phyloP scores from a whole-genome alignment of 1,140 invertebrate species.

The Cydia amplana region DNA sequence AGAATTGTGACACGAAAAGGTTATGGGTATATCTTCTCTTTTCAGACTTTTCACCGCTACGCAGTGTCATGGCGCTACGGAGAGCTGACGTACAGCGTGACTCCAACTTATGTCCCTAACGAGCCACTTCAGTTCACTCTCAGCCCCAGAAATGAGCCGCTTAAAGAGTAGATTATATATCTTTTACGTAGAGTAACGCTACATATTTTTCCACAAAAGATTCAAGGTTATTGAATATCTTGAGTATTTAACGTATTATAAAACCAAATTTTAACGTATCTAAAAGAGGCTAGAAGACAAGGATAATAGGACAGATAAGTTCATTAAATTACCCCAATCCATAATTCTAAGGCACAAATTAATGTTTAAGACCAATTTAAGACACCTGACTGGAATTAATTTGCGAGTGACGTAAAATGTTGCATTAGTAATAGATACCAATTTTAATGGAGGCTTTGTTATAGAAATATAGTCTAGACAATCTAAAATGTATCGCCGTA shows the following conservation, averaged over 20 bases:
- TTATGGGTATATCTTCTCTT: constrained; percentile 34
- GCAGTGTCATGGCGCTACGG: constrained; percentile 82
- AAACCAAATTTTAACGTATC: too few relatives aligned
- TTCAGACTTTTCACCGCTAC: constrained; percentile 85
- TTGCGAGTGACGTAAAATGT: neutral
- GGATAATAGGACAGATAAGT: neutral
- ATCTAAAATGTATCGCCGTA: neutral
- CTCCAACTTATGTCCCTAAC: constrained; percentile 85
- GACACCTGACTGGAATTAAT: neutral
- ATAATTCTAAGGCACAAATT: neutral
- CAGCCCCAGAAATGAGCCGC: constrained; percentile 50
- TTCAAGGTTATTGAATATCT: too few relatives aligned
- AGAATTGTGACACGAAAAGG: too few relatives aligned
- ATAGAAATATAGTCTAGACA: neutral
- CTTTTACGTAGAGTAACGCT: neutral
- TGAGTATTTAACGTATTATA: too few relatives aligned
- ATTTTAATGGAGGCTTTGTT: neutral
- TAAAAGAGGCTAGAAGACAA: neutral
- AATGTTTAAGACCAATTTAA: neutral
- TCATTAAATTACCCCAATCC: neutral
- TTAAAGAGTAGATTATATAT: neutral
- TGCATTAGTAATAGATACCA: neutral
- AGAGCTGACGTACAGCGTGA: constrained; percentile 84
- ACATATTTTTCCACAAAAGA: neutral
- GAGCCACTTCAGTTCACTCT: constrained; percentile 84